phyloP scores from a whole-genome alignment of 2,113 vertebrate genomes.

The Pelecanus crispus region DNA sequence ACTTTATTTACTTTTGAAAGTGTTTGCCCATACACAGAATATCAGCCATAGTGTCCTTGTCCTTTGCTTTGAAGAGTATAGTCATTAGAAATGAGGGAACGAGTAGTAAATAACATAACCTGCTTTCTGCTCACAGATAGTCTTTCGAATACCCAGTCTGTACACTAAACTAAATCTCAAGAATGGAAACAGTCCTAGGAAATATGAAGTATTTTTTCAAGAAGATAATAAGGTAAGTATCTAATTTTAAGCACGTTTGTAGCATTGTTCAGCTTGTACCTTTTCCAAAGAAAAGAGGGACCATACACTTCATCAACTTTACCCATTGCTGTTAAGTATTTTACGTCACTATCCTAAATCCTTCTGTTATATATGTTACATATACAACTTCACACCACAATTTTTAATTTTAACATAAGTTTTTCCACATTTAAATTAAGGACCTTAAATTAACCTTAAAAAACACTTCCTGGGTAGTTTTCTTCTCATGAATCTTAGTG shows the following conservation, averaged over 20 bases:
- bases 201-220: background rate
- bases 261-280: background rate
- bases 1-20: constrained; percentile 78
- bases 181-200: background rate
- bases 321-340: background rate
- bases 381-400: background rate
- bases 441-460: background rate
- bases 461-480: background rate
- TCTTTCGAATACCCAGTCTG: background rate
- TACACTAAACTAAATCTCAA: background rate
- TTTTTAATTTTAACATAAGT: background rate
- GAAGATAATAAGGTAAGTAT: background rate
- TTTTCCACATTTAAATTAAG: background rate
- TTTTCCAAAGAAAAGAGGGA: background rate
- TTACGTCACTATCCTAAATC: background rate
- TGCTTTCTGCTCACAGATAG: background rate
- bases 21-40: constrained; percentile 62
- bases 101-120: background rate
- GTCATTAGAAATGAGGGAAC: background rate
- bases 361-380: background rate
- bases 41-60: constrained; percentile 63
- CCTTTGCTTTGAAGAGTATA: background rate
- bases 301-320: background rate
- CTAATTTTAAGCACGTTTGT: background rate
- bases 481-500: background rate